Evolutionary conservation across 2,888 invertebrate genomes (phyloP), one percentile per base, ranked within the genome.

Genomic region (Rhorus exstirpatorius): DNA sequence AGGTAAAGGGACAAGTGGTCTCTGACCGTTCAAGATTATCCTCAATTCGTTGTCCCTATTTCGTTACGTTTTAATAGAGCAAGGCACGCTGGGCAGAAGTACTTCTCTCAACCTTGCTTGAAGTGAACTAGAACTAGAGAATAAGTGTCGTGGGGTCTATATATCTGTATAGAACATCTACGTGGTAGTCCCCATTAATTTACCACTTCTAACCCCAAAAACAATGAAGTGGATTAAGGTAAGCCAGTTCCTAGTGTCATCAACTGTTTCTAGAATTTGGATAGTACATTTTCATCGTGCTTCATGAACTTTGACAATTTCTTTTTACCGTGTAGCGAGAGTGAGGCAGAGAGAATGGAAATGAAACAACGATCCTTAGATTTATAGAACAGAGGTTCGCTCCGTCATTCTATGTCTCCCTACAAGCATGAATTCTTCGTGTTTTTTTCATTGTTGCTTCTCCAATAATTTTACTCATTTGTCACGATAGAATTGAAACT

Each of bases 401-500:
- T 6, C 2, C 6, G 6, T 31, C 3, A 31, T 3, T 31, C 6
- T 31, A 6, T 31, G 6, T 3, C 31, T 31, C 6, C 31, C 49
- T 35, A 60, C 49, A 41, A 51, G n/a, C 60, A 26, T 26, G 8
- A 17, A 60, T 41, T 58, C 46, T n/a, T 58, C 31, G 41, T 49
- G 63, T 77, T 60, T 70, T 77, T 51, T 19, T 58, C 17, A 49
- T 24, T 61, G n/a, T 60, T 65, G 21, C 41, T 65, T 14, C 58
- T 63, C 31, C 12, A 72, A 49, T 31, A 21, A 35, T 58, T 65
- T 10, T 35, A 51, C 26, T 67, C 79, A 79, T 76, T 76, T 55
- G 82, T 71, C 60, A 19, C 71, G 82, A 82, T 82, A 75, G 58
- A 79, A 76, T 71, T 63, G 79, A 75, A 63, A 61, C 60, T 38